These are phyloP conservation scores for Diglossa brunneiventris DNA, from an alignment of 2,113 vertebrate species.

Conservation along the genomic window DNA sequence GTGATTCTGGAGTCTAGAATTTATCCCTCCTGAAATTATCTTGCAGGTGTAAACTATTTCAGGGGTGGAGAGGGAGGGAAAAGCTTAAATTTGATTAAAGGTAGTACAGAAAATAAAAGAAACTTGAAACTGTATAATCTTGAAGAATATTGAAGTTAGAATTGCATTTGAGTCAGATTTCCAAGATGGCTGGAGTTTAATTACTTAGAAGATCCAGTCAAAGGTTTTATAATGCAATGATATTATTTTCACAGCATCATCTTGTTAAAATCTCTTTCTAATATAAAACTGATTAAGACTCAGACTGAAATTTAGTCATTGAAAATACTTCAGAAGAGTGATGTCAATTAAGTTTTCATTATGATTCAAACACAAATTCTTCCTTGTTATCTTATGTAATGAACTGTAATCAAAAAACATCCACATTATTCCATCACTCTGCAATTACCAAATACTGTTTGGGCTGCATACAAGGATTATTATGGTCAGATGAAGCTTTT, in stretches of 20 bases:
- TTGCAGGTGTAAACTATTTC: background rate
- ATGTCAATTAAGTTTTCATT: constrained; percentile 34
- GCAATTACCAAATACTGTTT: constrained; percentile 38
- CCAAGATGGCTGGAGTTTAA: constrained; percentile 9
- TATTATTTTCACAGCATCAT: constrained; percentile 7
- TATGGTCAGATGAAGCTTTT: constrained; percentile 23
- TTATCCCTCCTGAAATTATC: background rate
- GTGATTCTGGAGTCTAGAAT: background rate
- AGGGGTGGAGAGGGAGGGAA: background rate
- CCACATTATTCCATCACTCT: background rate
- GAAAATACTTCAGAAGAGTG: constrained; percentile 4
- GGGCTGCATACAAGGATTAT: constrained; percentile 16
- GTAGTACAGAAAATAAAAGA: background rate
- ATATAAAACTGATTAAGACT: constrained; percentile 38
- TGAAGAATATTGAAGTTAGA: background rate
- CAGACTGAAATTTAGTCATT: constrained; percentile 13
- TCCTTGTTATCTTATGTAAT: constrained; percentile 38
- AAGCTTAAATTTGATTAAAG: background rate
- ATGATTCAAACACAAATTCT: constrained; percentile 25
- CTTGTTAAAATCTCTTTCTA: constrained; percentile 21
- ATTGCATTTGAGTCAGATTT: constrained; percentile 7
- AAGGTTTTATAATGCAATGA: constrained; percentile 7
- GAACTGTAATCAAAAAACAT: constrained; percentile 37
- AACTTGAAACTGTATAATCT: background rate
- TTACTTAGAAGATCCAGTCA: constrained; percentile 13